A percentile compares a stretch with the other conserved stretches of the same genome.
These are phyloP conservation scores for Mastomys coucha DNA, from an alignment of 2,113 vertebrate species.

Conservation along the genomic window DNA sequence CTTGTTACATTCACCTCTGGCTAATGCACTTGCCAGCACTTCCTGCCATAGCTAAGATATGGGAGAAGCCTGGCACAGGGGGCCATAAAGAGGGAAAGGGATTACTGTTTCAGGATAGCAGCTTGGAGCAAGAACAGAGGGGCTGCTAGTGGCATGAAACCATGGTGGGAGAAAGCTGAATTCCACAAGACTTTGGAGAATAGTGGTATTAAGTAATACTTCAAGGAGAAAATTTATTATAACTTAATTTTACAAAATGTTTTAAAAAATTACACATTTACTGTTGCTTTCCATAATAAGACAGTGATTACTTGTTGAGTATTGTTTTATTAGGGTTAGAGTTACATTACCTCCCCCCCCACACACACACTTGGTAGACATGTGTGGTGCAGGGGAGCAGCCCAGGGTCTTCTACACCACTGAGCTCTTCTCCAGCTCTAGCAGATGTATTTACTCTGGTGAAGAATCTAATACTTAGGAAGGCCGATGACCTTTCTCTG, in stretches of 20 bases:
- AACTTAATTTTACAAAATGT: neutral
- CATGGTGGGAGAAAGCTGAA: neutral
- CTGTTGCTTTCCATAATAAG: neutral
- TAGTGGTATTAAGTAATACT: neutral
- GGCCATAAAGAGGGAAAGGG: neutral
- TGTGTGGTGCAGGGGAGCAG: neutral
- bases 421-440: neutral
- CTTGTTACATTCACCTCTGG: neutral
- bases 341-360: neutral
- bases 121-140: neutral
- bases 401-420: neutral
- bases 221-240: neutral
- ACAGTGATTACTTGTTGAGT: neutral
- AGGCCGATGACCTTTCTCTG: neutral
- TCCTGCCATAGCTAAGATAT: neutral
- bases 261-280: neutral
- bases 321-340: neutral
- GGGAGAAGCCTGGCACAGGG: neutral
- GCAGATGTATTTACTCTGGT: neutral
- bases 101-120: neutral
- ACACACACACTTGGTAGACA: neutral
- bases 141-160: neutral
- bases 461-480: neutral
- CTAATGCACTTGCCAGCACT: neutral
- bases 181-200: neutral